phyloP scores from a whole-genome alignment of 2,888 invertebrate genomes.

The Mylabris sibirica region DNA sequence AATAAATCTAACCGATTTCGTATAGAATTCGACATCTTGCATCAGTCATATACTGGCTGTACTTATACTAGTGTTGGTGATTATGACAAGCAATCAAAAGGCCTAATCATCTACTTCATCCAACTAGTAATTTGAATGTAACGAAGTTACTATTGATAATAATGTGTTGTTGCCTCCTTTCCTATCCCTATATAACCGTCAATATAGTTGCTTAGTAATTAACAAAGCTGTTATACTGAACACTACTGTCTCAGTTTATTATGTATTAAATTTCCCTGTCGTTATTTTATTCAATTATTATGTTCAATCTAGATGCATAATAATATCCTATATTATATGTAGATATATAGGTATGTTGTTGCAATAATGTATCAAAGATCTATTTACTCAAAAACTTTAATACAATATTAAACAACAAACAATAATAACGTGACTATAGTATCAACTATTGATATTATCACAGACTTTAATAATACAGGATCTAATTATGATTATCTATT shows the following conservation, averaged over 20 bases:
- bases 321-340: neutral
- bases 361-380: neutral
- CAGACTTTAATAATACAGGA: too few relatives aligned
- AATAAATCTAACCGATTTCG: neutral
- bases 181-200: slow-evolving; percentile 24
- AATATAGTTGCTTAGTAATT: slow-evolving; percentile 45
- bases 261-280: slow-evolving; percentile 52
- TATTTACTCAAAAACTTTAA: slow-evolving; percentile 1
- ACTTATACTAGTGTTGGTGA: neutral
- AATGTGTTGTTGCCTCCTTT: slow-evolving; percentile 30
- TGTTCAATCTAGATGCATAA: slow-evolving; percentile 38
- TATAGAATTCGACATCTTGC: neutral
- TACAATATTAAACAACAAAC: too few relatives aligned
- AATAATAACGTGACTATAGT: too few relatives aligned
- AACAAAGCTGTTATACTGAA: slow-evolving; percentile 49
- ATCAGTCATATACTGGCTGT: neutral
- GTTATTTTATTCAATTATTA: slow-evolving; percentile 48
- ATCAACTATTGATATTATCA: too few relatives aligned
- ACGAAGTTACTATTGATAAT: slow-evolving; percentile 48
- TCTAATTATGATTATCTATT: too few relatives aligned
- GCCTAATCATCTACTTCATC: slow-evolving; percentile 51
- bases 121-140: slow-evolving; percentile 53
- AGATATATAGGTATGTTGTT: neutral
- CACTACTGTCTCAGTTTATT: slow-evolving; percentile 48
- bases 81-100: slow-evolving; percentile 30